Conservation (phyloP, 2,797 vertebrate genomes). For the Trematomus bernacchii region DNA sequence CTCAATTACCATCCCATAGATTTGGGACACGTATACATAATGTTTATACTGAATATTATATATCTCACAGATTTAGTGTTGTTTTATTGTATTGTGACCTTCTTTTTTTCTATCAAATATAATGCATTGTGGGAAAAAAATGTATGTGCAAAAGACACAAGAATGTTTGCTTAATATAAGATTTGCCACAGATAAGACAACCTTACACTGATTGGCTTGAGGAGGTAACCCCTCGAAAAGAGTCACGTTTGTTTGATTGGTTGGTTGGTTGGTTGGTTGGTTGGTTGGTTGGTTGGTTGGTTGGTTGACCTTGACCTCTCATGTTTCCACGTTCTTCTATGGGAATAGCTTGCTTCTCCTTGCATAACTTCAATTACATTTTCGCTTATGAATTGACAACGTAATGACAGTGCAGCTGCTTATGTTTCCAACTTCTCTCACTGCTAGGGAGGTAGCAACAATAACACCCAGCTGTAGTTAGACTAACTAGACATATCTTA, state of each 20-base stretch:
- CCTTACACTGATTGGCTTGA: not conserved
- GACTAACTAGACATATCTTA: constrained; percentile 25
- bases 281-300: not conserved
- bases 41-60: no score
- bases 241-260: not conserved
- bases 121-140: no score
- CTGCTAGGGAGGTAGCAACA: constrained; percentile 1
- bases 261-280: no score
- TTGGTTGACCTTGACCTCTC: not conserved
- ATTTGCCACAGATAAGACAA: not conserved
- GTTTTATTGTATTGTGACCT: not conserved
- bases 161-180: not conserved
- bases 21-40: no score
- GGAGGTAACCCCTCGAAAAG: not conserved
- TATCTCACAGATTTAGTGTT: not conserved
- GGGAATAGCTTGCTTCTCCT: not conserved
- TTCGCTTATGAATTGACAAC: not conserved
- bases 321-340: not conserved
- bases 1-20: no score
- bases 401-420: not conserved
- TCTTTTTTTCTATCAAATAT: not conserved
- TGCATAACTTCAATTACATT: not conserved
- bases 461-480: constrained; percentile 17
- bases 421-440: constrained; percentile 7
- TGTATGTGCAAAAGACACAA: not conserved